Evolutionary conservation across 2,113 vertebrate genomes (phyloP).

Genomic region (Engystomops pustulosus): DNA sequence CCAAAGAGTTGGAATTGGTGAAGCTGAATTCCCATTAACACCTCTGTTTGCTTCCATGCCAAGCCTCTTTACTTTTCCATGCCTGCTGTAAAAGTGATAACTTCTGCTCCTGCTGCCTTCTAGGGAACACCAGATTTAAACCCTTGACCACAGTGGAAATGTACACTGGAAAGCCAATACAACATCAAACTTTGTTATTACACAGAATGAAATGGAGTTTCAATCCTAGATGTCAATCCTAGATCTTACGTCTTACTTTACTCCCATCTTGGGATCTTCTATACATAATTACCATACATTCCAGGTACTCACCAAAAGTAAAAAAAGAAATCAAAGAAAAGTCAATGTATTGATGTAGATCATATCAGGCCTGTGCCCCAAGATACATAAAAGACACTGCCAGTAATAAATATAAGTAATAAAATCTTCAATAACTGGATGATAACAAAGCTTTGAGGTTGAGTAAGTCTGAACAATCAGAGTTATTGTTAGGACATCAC

Average conservation of each 20-base stretch:
- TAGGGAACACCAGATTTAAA: too few relatives aligned
- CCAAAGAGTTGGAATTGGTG: too few relatives aligned
- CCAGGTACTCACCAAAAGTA: not conserved
- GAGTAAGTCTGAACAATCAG: not conserved
- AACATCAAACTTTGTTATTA: not conserved
- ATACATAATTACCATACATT: not conserved
- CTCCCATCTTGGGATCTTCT: not conserved
- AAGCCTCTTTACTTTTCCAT: too few relatives aligned
- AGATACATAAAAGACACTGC: not conserved
- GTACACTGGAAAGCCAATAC: not conserved
- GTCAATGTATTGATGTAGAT: not conserved
- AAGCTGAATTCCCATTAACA: not conserved
- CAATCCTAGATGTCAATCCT: not conserved
- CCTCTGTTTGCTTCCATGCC: not conserved
- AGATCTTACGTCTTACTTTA: too few relatives aligned
- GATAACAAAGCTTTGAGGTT: not conserved
- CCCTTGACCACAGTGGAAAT: not conserved
- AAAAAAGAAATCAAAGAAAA: constrained; percentile 3
- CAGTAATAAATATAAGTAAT: not conserved
- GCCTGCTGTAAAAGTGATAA: not conserved
- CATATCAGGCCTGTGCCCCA: not conserved
- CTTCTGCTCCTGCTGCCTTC: too few relatives aligned
- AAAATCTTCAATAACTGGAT: not conserved
- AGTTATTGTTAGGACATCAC: not conserved
- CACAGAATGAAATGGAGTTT: not conserved